These are phyloP conservation scores for Drosophila lacicola DNA, from an alignment of 2,888 invertebrate genomes.

Conservation along the genomic window DNA sequence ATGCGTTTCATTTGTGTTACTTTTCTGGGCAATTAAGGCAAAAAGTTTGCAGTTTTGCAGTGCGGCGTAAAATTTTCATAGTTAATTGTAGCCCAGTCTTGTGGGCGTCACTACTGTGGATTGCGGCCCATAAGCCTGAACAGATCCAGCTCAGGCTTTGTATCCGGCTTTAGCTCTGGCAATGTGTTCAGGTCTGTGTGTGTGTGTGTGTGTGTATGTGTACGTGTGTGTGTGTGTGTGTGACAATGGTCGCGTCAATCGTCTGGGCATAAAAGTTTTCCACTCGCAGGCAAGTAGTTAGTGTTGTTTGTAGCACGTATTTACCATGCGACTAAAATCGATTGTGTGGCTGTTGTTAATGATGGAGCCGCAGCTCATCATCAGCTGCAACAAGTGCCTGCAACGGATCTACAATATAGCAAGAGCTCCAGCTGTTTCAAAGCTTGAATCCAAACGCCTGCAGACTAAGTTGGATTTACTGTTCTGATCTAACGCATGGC, in stretches of 20 bases:
- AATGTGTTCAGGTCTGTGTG: too few relatives aligned
- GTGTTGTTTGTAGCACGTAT: constrained; percentile 14
- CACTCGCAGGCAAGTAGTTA: constrained; percentile 27
- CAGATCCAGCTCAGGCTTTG: background rate
- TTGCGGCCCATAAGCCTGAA: constrained; percentile 11
- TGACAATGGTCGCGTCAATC: constrained; percentile 36
- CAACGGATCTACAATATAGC: background rate
- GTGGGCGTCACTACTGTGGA: constrained; percentile 1
- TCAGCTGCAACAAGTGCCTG: constrained; percentile 10
- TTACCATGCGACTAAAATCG: constrained; percentile 31
- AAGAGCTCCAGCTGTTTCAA: background rate
- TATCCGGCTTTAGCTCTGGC: too few relatives aligned
- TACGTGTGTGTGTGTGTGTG: constrained; percentile 2
- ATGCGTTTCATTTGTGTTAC: constrained; percentile 81
- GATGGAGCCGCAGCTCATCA: constrained; percentile 21
- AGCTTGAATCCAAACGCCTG: background rate
- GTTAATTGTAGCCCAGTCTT: constrained; percentile 62
- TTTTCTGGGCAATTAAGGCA: constrained; percentile 79
- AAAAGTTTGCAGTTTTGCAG: constrained; percentile 65
- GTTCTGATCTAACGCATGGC: too few relatives aligned
- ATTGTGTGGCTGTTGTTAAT: constrained; percentile 40
- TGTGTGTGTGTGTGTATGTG: background rate
- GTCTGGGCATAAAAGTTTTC: constrained; percentile 49
- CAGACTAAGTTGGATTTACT: background rate
- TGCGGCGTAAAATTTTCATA: constrained; percentile 74